Evolutionary conservation across 2,113 vertebrate species (phyloP), one percentile per base, ranked within the genome.

Genomic region (Tychaedon coryphoeus): DNA sequence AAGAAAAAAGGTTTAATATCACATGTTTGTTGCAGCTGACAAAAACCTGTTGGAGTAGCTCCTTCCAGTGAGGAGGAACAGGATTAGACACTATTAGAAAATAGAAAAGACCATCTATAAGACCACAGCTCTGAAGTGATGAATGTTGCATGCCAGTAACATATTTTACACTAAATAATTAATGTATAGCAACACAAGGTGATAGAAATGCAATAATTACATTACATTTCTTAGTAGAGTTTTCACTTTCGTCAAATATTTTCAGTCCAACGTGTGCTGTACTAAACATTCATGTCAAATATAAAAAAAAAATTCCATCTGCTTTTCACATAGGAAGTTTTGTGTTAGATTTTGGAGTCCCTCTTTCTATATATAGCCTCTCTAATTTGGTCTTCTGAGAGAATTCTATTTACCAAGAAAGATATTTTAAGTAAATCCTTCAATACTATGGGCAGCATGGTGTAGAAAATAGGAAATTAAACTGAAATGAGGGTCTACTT

Each of bases 151-250:
- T 95, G 96, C 79, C 88, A 95, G 78, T n/a, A 96, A 91, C 74
- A 43, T 92, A 90, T 95, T 95, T 93, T 92, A 43, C 40, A 94
- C 28, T 77, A 92, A 95, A 97, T 96, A 97, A 90, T 92, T 86
- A 84, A 91, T 2, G 0, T 4, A 62, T 83, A 91, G 83, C 48
- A 90, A 70, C 71, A 92, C 72, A 83, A 92, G 72, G 79, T 83
- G 60, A 54, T 88, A 90, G 78, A 93, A 95, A 95, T 78, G 26
- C 56, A 94, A 65, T 57, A 88, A 48, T 74, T 94, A 70, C 24
- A 65, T 66, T 78, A 11, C 15, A 64, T 83, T 88, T 83, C 33
- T 66, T 84, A 77, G 24, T 81, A 91, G 31, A 3, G 1, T 67
- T 82, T 95, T 51, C 53, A 38, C 36, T 80, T 94, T 29, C 17